phyloP scores from a whole-genome alignment of 2,888 invertebrate genomes.

The Petrolisthes manimaculis region DNA sequence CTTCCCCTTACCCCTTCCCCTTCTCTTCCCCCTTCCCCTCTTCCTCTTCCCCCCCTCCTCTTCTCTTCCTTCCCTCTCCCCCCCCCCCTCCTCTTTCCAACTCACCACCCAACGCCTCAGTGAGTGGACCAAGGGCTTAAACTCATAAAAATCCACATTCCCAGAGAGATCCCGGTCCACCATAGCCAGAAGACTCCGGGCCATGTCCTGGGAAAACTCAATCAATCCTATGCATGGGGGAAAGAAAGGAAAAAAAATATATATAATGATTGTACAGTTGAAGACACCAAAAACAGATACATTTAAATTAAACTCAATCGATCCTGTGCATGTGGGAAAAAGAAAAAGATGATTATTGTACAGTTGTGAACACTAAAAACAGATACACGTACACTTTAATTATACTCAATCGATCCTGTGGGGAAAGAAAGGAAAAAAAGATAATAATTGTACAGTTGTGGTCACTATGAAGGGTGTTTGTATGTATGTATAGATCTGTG shows the following conservation, averaged over 20 bases:
- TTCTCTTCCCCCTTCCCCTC: neutral
- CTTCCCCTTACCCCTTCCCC: neutral
- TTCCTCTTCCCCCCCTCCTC: neutral
- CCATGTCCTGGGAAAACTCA: conserved; percentile 36
- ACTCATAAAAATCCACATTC: conserved; percentile 45
- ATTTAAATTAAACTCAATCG: too few relatives aligned
- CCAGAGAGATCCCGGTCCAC: conserved; percentile 46
- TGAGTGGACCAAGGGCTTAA: conserved; percentile 24
- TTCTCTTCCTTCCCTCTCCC: too few relatives aligned
- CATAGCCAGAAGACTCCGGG: conserved; percentile 50
- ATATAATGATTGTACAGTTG: neutral
- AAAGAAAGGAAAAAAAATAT: neutral
- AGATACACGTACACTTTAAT: too few relatives aligned
- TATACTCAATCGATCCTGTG: too few relatives aligned
- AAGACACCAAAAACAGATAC: too few relatives aligned
- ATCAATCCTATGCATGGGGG: conserved; percentile 2
- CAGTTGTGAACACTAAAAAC: too few relatives aligned
- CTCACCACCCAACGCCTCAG: conserved; percentile 40
- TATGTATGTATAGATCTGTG: neutral
- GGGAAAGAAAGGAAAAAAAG: neutral
- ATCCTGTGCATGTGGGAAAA: too few relatives aligned
- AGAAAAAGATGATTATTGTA: too few relatives aligned
- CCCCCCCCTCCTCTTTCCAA: neutral
- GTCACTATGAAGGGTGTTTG: too few relatives aligned
- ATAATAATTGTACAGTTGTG: neutral